These are phyloP conservation scores for Dolichotis patagonum DNA, from an alignment of 2,113 vertebrate genomes.

Conservation along the genomic window DNA sequence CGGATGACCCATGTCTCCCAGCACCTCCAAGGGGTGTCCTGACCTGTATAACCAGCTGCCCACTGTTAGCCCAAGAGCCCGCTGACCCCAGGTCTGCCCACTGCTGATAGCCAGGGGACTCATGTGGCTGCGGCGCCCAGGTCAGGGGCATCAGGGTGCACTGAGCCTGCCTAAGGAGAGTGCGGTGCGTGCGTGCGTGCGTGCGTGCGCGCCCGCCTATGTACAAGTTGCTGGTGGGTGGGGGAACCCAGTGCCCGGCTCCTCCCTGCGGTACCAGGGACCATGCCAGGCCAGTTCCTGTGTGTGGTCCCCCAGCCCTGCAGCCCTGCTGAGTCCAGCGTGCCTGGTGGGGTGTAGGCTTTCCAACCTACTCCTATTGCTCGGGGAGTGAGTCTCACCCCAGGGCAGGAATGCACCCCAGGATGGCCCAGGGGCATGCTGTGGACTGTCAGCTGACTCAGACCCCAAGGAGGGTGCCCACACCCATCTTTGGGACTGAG, in stretches of 20 bases:
- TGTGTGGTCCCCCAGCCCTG: too few relatives aligned
- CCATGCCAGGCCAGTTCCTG: accelerated
- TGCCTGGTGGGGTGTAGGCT: accelerated
- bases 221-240: accelerated
- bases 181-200: too few relatives aligned
- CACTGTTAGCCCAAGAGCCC: too few relatives aligned
- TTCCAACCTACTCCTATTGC: background rate
- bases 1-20: background rate
- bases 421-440: accelerated
- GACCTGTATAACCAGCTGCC: background rate
- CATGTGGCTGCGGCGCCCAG: background rate
- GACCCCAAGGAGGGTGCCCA: too few relatives aligned
- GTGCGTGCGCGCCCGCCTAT: background rate
- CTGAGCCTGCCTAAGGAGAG: background rate
- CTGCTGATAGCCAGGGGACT: background rate
- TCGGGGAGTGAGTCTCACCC: background rate
- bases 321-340: background rate
- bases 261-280: accelerated
- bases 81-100: background rate
- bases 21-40: too few relatives aligned
- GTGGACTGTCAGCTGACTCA: too few relatives aligned
- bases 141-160: background rate
- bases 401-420: background rate
- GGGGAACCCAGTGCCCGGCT: background rate
- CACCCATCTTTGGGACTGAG: too few relatives aligned